Percentiles rank a stretch among this genome's conserved stretches.
phyloP scores from a whole-genome alignment of 2,888 invertebrate species.

The Meganola albula region DNA sequence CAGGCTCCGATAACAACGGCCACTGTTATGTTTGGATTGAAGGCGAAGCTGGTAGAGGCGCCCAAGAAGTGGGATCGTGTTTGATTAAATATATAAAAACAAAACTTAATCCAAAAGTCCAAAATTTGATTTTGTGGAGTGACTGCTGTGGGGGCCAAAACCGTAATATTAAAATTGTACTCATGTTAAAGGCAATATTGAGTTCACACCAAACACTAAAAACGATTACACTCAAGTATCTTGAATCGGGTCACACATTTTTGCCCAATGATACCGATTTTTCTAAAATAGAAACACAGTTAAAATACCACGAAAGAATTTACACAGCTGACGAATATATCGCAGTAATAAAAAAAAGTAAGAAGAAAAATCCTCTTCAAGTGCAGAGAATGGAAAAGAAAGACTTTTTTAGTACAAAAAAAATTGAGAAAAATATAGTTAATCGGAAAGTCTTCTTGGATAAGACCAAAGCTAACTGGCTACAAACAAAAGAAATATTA shows the following conservation, averaged over 20 bases:
- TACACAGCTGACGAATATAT: constrained; percentile 10
- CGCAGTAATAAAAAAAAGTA: constrained; percentile 6
- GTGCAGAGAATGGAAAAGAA: constrained; percentile 11
- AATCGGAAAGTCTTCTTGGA: constrained; percentile 9
- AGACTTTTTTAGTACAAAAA: constrained; percentile 5
- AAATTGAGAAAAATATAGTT: constrained; percentile 8
- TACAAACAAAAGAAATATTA: constrained; percentile 13
- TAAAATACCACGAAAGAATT: constrained; percentile 10
- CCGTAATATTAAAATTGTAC: constrained; percentile 6
- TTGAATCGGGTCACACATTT: constrained; percentile 11
- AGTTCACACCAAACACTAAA: constrained; percentile 10
- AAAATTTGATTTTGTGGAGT: constrained; percentile 3
- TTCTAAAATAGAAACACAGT: constrained; percentile 6
- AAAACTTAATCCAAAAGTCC: constrained; percentile 6
- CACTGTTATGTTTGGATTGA: constrained; percentile 15
- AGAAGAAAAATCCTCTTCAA: constrained; percentile 12
- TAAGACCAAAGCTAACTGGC: constrained; percentile 13
- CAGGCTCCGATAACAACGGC: constrained; percentile 10
- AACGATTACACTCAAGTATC: constrained; percentile 11
- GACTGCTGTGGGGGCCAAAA: constrained; percentile 5
- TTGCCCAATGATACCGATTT: constrained; percentile 9
- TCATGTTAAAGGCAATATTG: constrained; percentile 11
- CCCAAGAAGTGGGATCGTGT: constrained; percentile 11
- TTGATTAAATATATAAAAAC: constrained; percentile 11
- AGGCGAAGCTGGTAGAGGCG: constrained; percentile 15